A percentile compares a stretch with the other conserved stretches of the same genome.
Evolutionary conservation across 2,888 invertebrate genomes (phyloP).

Genomic region (Trichopoda pennipes): DNA sequence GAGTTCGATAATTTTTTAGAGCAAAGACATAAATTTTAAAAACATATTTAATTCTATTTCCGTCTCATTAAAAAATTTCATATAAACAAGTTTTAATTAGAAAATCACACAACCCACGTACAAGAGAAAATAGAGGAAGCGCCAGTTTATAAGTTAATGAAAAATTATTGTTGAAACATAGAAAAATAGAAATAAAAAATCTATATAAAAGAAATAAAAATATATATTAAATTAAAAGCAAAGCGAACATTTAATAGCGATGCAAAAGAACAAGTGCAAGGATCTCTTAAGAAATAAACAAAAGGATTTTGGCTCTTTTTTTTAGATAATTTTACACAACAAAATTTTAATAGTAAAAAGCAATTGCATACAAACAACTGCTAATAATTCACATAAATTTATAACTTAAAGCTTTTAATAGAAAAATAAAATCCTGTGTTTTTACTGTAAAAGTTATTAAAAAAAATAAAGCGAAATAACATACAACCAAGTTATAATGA

Average conservation of each 20-base stretch:
- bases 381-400: neutral
- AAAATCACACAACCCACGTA: conserved; percentile 63
- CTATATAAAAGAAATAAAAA: no score
- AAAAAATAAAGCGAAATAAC: neutral
- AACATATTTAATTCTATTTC: neutral
- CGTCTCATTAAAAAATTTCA: no score
- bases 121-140: conserved; percentile 25
- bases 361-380: conserved; percentile 2
- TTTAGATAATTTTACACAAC: neutral
- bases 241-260: conserved; percentile 3
- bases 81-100: no score
- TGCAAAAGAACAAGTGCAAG: conserved; percentile 45
- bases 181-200: conserved; percentile 21
- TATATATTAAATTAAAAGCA: neutral
- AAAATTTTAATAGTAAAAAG: neutral
- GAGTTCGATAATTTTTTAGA: no score
- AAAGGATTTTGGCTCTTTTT: neutral
- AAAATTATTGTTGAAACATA: conserved; percentile 46
- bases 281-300: conserved; percentile 36
- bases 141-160: conserved; percentile 33
- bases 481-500: neutral
- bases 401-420: neutral
- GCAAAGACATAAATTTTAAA: no score
- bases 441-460: neutral
- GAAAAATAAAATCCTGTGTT: neutral